Conservation (phyloP, 2,888 invertebrate genomes). For the Drepanosiphum platanoidis region DNA sequence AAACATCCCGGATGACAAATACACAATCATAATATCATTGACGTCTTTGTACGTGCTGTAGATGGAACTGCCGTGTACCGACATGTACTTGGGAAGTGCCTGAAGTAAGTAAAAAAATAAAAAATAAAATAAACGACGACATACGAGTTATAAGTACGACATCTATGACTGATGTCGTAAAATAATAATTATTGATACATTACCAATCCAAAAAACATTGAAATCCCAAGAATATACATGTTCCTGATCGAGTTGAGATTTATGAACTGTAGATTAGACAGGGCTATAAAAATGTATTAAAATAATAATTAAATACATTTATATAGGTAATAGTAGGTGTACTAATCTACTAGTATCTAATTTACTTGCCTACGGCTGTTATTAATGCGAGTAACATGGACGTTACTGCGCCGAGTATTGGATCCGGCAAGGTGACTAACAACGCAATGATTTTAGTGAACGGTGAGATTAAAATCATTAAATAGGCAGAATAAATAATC, state of each 20-base stretch:
- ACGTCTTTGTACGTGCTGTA: constrained; percentile 4
- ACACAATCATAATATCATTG: background rate
- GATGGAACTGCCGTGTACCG: background rate
- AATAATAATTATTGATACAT: background rate
- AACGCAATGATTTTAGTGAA: constrained; percentile 61
- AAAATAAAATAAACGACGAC: background rate
- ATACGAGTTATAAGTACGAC: background rate
- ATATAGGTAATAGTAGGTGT: background rate
- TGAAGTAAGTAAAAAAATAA: background rate
- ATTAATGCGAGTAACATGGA: constrained; percentile 45
- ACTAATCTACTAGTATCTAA: background rate
- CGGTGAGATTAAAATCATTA: constrained; percentile 60
- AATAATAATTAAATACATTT: background rate
- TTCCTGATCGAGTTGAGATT: constrained; percentile 60
- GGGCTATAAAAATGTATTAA: background rate
- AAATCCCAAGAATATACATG: constrained; percentile 58
- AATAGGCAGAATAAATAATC: constrained; percentile 29
- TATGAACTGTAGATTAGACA: constrained; percentile 60
- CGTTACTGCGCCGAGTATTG: constrained; percentile 57
- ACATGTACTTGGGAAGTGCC: constrained; percentile 31
- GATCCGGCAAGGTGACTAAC: constrained; percentile 58
- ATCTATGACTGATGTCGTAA: background rate
- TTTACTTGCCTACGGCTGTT: constrained; percentile 54
- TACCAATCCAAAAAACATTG: constrained; percentile 63
- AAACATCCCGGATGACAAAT: constrained; percentile 42